Base-by-base conservation (phyloP, 2,797 vertebrate species). In the Poecilia wingei region DNA sequence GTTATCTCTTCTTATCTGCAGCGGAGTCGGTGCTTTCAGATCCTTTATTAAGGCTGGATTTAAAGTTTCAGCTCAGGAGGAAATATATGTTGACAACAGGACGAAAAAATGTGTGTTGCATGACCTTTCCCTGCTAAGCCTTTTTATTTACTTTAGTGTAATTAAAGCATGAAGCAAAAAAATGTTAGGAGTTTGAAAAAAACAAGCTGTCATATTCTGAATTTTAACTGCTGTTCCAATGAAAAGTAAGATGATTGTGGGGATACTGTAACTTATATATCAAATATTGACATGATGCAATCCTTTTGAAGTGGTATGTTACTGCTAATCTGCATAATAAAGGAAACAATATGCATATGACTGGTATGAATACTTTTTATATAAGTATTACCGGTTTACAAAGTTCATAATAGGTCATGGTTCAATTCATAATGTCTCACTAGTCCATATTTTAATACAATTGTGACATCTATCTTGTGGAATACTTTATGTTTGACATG, bases 101-200 rank as follows among this genome's bases (percentile, higher is more conserved):
- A 77, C 6, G 43, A 33, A 59, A 25, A 79, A 12, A 12, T 57
- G 7, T 0, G 8, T 66, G 41, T 49, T 61, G 31, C n/a, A 28
- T 69, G 66, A 83, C 66, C 68, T 72, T 45, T 25, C 46, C 77
- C 78, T 76, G 31, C 4, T 85, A 68, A 77, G 39, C 20, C 64
- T 25, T 41, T 41, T 14, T 69, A n/a, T 70, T n/a, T 70, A n/a
- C 1, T 45, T 14, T 45, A 70, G 39, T 9, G 3, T 43, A 22
- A 69, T 43, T 25, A 69, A 69, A n/a, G 10, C 1, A 25, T 16
- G 7, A n/a, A 43, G 45, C 39, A 59, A 59, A 3, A 66, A 20
- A 69, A 69, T 1, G 2, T 69, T 25, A 10, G 41, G 20, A 69
- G 43, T 43, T 53, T 22, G 20, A 51, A 25, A 6, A 12, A 22